phyloP scores from a whole-genome alignment of 2,797 vertebrate species.

The Tiaroga cobitis region DNA sequence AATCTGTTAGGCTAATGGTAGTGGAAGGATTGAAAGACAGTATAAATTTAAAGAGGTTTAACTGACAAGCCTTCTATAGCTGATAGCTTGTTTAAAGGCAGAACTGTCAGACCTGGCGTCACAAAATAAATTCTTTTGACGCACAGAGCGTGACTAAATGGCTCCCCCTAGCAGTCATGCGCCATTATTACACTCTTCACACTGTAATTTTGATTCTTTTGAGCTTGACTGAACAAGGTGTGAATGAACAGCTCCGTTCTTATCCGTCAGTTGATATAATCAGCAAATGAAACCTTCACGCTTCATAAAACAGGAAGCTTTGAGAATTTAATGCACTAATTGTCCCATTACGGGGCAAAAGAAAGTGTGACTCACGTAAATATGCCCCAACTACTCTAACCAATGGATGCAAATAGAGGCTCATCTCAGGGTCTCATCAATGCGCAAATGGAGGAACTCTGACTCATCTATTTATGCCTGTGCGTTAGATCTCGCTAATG shows the following conservation, averaged over 20 bases:
- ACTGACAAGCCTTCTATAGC: neutral
- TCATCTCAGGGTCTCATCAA: slow-evolving; percentile 61
- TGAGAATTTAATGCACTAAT: slow-evolving; percentile 47
- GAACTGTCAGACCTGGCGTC: neutral
- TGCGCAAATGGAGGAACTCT: slow-evolving; percentile 74
- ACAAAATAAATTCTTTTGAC: neutral
- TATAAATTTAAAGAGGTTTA: neutral
- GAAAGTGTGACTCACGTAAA: slow-evolving; percentile 55
- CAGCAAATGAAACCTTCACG: slow-evolving; percentile 1
- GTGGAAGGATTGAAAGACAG: slow-evolving; percentile 11
- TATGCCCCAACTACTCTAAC: slow-evolving; percentile 50
- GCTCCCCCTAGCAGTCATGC: slow-evolving; percentile 79
- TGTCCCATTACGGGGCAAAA: slow-evolving; percentile 32
- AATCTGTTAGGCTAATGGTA: slow-evolving; percentile 34
- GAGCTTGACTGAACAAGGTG: neutral
- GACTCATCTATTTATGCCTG: slow-evolving; percentile 84
- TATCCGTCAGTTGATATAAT: slow-evolving; percentile 5
- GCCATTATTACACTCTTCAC: slow-evolving; percentile 69
- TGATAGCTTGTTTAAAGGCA: slow-evolving; percentile 12
- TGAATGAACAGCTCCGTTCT: slow-evolving; percentile 19
- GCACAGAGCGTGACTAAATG: slow-evolving; percentile 72
- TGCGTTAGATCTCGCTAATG: slow-evolving; percentile 80
- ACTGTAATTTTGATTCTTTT: neutral
- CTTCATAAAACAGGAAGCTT: slow-evolving; percentile 34
- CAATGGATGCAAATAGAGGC: slow-evolving; percentile 54